Evolutionary conservation across 1,140 invertebrate species (phyloP), one percentile per base, ranked within the genome.

Genomic region (Zaprionus inermis): DNA sequence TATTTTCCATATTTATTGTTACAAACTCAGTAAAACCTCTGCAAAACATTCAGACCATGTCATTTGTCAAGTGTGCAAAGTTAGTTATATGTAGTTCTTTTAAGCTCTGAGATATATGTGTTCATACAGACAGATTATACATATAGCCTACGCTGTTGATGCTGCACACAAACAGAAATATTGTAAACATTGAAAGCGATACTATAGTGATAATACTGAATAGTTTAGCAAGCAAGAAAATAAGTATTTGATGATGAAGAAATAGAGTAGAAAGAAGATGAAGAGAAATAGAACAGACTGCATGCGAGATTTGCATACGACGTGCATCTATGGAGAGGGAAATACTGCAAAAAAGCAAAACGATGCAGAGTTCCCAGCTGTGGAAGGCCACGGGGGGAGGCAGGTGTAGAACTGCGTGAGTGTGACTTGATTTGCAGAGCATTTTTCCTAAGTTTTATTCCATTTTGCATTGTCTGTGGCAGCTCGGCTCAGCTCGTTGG

Each of bases 401-500:
- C n/a, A 7, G n/a, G 18, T 20, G 10, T 11, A 20, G 10, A 18
- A 22, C n/a, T n/a, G n/a, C n/a, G n/a, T n/a, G 18, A 20, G 44
- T 10, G 36, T n/a, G 3, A n/a, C 36, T 49, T 22, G 44, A 49
- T 20, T 49, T 49, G 18, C 44, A 24, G 20, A 34, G 32, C 32
- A 58, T 34, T 34, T 58, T 58, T 58, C 56, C 56, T 58, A 7
- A 58, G 22, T 36, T 34, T 58, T 32, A 36, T 58, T 32, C 32
- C 28, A 32, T 9, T 58, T 58, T 16, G 11, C 36, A 58, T 58
- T 58, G 28, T 58, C 10, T 18, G 56, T 22, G 22, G 22, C 16
- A 16, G 2, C 32, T 16, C 9, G n/a, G n/a, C 38, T 44, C 24
- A 54, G 36, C 32, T 55, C 16, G 18, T n/a, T 55, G 49, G 32